Base-by-base conservation (phyloP, 1,140 invertebrate genomes). In the Archegozetes longisetosus region DNA sequence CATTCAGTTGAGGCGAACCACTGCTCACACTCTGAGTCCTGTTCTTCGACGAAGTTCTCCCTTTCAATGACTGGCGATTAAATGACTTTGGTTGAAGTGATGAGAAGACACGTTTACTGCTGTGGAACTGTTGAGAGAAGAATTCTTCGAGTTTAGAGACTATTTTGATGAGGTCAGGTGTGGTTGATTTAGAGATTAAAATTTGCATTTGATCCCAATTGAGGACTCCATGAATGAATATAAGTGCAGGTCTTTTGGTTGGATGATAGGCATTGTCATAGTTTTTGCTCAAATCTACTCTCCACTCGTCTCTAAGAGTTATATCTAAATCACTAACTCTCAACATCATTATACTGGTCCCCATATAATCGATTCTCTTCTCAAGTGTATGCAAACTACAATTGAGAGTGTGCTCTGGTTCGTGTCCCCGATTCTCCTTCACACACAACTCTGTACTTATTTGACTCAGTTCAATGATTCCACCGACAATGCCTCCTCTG, bases 111-210 rank as follows among this genome's bases (percentile, higher is more conserved):
- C 87, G 77, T 72, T 90, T 90, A 66, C 86, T 88, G 61, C 86
- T 90, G 68, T 91, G 90, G 70, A 93, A 92, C 73, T 93, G 88
- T 69, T 94, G 88, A 51, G 84, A 85, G 70, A 96, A 96, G 74
- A 96, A 98, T 75, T 97, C 92, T 67, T 96, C 91, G 9, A 96
- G 75, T 71, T 95, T 95, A 56, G 87, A 84, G 68, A 87, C 89
- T 86, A 97, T 95, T 75, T 96, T 96, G 1, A 96, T 75, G 23
- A 97, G 74, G 75, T 98, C 93, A 0, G 91, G 88, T 0, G 91
- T 96, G 0, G 93, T 96, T 25, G 90, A 94, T 72, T 92, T 86
- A 17, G 86, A 91, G 66, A 98, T 95, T 79, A 96, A 85, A 24
- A 96, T 79, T 75, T 98, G 92, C 14, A 94, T 77, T 71, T 94